Evolutionary conservation across 2,797 vertebrate species (phyloP).

Genomic region (Notolabrus celidotus): DNA sequence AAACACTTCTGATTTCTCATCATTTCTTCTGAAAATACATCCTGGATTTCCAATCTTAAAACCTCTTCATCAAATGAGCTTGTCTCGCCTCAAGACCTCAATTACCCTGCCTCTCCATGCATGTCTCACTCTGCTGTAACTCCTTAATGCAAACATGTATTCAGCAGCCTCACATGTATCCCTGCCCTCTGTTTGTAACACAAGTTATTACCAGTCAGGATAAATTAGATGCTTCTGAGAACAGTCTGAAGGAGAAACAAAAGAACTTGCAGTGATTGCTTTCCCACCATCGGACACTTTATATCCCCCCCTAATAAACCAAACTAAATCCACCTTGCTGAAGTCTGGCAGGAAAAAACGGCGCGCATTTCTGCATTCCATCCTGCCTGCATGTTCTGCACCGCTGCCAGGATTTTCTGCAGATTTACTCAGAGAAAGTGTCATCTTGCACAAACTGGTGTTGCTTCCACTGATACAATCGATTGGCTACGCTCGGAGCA

Average conservation of each 20-base stretch:
- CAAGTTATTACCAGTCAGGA: constrained; percentile 24
- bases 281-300: constrained; percentile 81
- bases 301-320: constrained; percentile 76
- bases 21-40: constrained; percentile 13
- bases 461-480: constrained; percentile 89
- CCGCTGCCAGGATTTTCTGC: constrained; percentile 86
- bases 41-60: constrained; percentile 36
- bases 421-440: constrained; percentile 88
- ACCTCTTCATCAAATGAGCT: constrained; percentile 40
- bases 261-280: constrained; percentile 72
- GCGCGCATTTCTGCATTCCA: constrained; percentile 77
- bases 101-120: constrained; percentile 41
- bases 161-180: constrained; percentile 3
- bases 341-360: constrained; percentile 73
- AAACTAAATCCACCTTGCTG: constrained; percentile 80
- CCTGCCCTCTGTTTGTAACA: not conserved
- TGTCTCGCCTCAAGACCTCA: constrained; percentile 29
- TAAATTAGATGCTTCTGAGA: constrained; percentile 13
- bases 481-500: constrained; percentile 87
- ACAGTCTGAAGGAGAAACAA: constrained; percentile 42
- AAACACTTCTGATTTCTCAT: constrained; percentile 6
- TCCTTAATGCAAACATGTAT: constrained; percentile 30
- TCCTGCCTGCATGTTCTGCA: constrained; percentile 80
- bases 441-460: constrained; percentile 88
- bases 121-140: constrained; percentile 18